Evolutionary conservation across 2,113 vertebrate species (phyloP), one percentile per base, ranked within the genome.

Genomic region (Girardinichthys multiradiatus): DNA sequence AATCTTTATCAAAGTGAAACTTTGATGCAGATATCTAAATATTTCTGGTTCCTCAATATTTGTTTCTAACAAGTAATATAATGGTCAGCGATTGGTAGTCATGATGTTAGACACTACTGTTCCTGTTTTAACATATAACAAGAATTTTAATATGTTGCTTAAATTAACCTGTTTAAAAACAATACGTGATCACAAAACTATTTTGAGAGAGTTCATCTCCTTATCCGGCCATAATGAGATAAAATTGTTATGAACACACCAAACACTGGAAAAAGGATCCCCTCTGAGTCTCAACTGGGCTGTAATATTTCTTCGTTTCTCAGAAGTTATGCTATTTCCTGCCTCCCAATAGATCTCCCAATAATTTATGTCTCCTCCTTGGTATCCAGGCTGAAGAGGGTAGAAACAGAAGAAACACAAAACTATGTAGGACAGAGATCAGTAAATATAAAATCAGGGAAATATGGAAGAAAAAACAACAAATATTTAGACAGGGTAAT

Each of bases 271-370:
- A 42, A 48, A 15, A 31, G 30, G 8, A 69, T 6, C 67, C n/a
- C 54, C n/a, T 14, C 15, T 39, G 26, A 27, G 39, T 24, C 29
- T 26, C 7, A 33, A 31, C 29, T 33, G 58, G 29, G 35, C 10
- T 17, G n/a, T 35, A 29, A 35, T 35, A 45, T 72, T 28, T 72
- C 9, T 33, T n/a, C 28, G 11, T 31, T 63, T 19, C 29, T 63
- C 70, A 27, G 30, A 48, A 35, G 42, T 54, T n/a, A 54, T 39
- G 70, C 51, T 60, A 37, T 72, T 72, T 63, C 51, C 9, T 28
- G 59, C 24, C 28, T 63, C 59, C 60, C 60, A 51, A 10, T 27
- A 72, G 70, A 72, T 63, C 30, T 62, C n/a, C n/a, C n/a, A n/a
- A n/a, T n/a, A n/a, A n/a, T n/a, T n/a, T n/a, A 29, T 12, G 27